Percentiles rank a stretch among this genome's conserved stretches.
Conservation (phyloP, 2,113 vertebrate species). For the Rhipidura dahli region DNA sequence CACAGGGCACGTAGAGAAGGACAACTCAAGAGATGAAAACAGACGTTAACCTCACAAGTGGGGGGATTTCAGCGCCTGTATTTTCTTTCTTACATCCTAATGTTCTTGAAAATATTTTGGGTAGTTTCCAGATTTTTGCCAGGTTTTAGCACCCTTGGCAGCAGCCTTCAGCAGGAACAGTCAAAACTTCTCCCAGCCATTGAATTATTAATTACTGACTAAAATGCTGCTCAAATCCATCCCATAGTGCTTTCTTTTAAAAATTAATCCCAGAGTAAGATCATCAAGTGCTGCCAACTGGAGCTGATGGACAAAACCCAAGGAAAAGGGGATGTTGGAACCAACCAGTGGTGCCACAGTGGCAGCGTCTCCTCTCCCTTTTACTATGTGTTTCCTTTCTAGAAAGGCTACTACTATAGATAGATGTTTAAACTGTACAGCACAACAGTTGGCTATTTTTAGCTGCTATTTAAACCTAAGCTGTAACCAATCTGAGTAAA, state of each 20-base stretch:
- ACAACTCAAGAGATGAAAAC: background rate
- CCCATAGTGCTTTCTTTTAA: background rate
- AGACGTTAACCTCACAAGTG: background rate
- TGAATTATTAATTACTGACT: background rate
- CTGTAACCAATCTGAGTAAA: conserved; percentile 59
- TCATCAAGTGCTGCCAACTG: background rate
- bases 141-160: background rate
- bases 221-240: background rate
- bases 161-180: background rate
- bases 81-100: background rate
- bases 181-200: background rate
- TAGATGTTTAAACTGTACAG: conserved; percentile 39
- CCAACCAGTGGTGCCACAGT: background rate
- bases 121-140: background rate
- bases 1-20: background rate
- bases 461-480: conserved; percentile 55
- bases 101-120: background rate
- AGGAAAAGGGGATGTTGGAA: background rate
- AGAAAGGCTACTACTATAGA: conserved; percentile 44
- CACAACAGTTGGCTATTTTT: conserved; percentile 42
- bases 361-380: background rate
- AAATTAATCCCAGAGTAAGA: background rate
- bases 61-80: background rate
- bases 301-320: background rate
- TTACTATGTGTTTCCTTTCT: background rate